These are phyloP conservation scores for Engystomops pustulosus DNA, from an alignment of 2,113 vertebrate genomes.

Conservation along the genomic window DNA sequence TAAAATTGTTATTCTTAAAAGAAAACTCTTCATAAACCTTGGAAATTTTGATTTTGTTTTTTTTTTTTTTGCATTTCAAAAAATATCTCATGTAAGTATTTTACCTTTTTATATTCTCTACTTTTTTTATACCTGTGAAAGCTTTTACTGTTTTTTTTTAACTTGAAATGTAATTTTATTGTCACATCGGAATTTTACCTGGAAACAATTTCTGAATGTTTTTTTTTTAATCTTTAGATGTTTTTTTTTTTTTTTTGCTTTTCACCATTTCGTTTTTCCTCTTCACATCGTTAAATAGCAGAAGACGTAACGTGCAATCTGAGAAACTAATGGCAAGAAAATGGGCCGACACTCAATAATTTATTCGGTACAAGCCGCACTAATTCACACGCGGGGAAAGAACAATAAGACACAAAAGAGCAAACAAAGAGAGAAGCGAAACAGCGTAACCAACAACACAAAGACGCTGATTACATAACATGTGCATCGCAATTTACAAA, in stretches of 20 bases:
- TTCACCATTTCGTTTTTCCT: too few species aligned
- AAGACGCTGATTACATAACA: constrained; percentile 29
- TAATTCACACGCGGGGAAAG: constrained; percentile 2
- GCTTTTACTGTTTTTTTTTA: background rate
- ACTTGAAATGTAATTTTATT: too few species aligned
- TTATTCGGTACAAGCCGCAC: constrained; percentile 3
- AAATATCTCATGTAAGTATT: too few species aligned
- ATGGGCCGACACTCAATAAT: constrained; percentile 1
- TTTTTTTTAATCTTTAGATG: background rate
- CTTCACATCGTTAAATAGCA: background rate
- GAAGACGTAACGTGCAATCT: background rate
- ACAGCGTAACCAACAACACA: constrained; percentile 17
- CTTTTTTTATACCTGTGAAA: background rate
- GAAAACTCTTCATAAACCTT: background rate
- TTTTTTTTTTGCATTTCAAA: too few species aligned
- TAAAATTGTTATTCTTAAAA: background rate
- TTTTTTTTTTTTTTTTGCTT: background rate
- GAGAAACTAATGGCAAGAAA: constrained; percentile 35
- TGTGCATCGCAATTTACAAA: constrained; percentile 23
- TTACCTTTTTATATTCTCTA: too few species aligned
- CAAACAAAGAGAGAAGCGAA: constrained; percentile 29
- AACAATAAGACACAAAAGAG: constrained; percentile 37
- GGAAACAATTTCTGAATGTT: too few species aligned
- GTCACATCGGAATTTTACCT: too few species aligned
- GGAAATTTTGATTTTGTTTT: too few species aligned